These are phyloP conservation scores for Operophtera brumata DNA, from an alignment of 2,888 invertebrate genomes.

Conservation along the genomic window DNA sequence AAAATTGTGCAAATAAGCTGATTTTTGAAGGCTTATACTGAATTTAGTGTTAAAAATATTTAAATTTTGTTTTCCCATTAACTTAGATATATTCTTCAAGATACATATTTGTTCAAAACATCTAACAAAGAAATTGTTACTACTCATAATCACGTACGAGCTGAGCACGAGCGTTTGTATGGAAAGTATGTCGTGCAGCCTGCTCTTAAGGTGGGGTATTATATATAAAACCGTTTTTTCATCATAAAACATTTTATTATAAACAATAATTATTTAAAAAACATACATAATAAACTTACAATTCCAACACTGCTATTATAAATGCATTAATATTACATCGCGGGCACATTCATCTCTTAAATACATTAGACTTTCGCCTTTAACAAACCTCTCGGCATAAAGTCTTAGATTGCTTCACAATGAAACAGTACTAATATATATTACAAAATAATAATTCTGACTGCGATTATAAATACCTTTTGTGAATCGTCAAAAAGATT, in stretches of 20 bases:
- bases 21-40: no score
- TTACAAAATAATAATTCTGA: not conserved
- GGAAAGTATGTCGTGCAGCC: no score
- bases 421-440: not conserved
- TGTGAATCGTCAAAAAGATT: not conserved
- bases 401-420: not conserved
- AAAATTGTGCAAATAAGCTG: no score
- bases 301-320: constrained; percentile 72
- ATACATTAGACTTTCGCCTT: constrained; percentile 12
- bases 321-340: constrained; percentile 65
- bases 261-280: constrained; percentile 75
- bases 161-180: no score
- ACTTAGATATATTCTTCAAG: no score
- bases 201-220: no score
- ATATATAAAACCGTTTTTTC: constrained; percentile 26
- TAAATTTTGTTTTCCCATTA: no score
- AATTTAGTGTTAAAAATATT: no score
- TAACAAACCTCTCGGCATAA: constrained; percentile 5
- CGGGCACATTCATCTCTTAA: constrained; percentile 35
- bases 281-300: constrained; percentile 69
- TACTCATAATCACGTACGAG: no score
- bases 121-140: no score
- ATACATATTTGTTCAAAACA: no score
- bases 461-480: no score
- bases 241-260: constrained; percentile 76